Evolutionary conservation across 2,888 invertebrate species (phyloP).

Genomic region (Cataglyphis rosenhaueri): DNA sequence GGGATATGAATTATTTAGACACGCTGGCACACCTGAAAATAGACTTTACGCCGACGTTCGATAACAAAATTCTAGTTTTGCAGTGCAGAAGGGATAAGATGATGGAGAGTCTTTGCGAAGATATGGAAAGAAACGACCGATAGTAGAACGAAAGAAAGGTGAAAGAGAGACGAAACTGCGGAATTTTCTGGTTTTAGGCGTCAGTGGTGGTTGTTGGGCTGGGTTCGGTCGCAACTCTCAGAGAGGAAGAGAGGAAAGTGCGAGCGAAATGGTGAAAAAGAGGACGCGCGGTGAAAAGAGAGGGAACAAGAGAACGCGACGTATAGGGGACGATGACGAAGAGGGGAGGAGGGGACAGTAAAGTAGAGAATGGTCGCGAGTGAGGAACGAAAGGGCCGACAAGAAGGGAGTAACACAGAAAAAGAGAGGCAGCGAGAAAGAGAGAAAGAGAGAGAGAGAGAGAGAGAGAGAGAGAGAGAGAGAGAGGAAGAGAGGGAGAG

Average conservation of each 20-base stretch:
- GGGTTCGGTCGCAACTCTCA: constrained; percentile 61
- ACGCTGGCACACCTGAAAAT: not conserved
- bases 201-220: constrained; percentile 67
- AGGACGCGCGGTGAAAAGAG: constrained; percentile 58
- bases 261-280: constrained; percentile 66
- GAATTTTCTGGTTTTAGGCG: constrained; percentile 75
- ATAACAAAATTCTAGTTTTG: constrained; percentile 45
- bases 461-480: no score
- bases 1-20: not conserved
- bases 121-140: not conserved
- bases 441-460: constrained; percentile 64
- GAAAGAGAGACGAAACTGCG: constrained; percentile 23
- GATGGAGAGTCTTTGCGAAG: constrained; percentile 17
- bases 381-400: constrained; percentile 50
- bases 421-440: constrained; percentile 34
- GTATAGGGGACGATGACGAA: constrained; percentile 45
- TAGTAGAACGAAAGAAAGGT: constrained; percentile 54
- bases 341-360: constrained; percentile 53
- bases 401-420: constrained; percentile 56
- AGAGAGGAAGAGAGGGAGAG: not conserved
- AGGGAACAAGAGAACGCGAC: constrained; percentile 40
- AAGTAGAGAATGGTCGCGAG: constrained; percentile 61
- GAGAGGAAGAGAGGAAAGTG: constrained; percentile 59
- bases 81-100: constrained; percentile 2
- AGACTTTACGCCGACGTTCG: constrained; percentile 4